phyloP scores from a whole-genome alignment of 1,140 invertebrate genomes.

The Brachionus calyciflorus region DNA sequence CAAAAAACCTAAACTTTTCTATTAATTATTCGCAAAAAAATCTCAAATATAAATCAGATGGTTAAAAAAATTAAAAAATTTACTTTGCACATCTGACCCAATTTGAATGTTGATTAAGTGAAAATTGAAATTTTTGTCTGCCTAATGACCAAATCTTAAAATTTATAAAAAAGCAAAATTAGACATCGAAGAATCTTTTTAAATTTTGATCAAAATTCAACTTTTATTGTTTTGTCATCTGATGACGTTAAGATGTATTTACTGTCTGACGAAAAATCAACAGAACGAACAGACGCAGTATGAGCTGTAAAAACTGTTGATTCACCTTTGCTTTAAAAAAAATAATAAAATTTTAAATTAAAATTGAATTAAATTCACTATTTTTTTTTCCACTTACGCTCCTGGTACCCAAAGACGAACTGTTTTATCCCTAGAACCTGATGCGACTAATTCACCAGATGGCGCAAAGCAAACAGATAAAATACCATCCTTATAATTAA shows the following conservation, averaged over 20 bases:
- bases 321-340: conserved; percentile 61
- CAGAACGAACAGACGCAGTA: conserved; percentile 71
- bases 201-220: background rate
- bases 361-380: background rate
- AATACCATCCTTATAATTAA: conserved; percentile 58
- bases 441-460: conserved; percentile 75
- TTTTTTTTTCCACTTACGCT: conserved; percentile 65
- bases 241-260: conserved; percentile 73
- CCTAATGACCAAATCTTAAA: conserved; percentile 63
- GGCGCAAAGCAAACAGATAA: conserved; percentile 72
- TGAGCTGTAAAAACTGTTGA: conserved; percentile 74
- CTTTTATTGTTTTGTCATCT: conserved; percentile 80
- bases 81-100: conserved; percentile 78
- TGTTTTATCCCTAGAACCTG: conserved; percentile 75
- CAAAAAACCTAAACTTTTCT: too few species aligned
- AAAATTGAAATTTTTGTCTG: conserved; percentile 72
- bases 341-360: background rate
- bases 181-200: background rate
- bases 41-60: too few species aligned
- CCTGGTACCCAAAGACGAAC: conserved; percentile 81
- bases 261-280: conserved; percentile 75
- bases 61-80: too few species aligned
- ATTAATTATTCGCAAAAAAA: too few species aligned
- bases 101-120: conserved; percentile 76
- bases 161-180: background rate